These are phyloP conservation scores for Rhodeus uyekii DNA, from an alignment of 2,797 vertebrate species.

Conservation along the genomic window DNA sequence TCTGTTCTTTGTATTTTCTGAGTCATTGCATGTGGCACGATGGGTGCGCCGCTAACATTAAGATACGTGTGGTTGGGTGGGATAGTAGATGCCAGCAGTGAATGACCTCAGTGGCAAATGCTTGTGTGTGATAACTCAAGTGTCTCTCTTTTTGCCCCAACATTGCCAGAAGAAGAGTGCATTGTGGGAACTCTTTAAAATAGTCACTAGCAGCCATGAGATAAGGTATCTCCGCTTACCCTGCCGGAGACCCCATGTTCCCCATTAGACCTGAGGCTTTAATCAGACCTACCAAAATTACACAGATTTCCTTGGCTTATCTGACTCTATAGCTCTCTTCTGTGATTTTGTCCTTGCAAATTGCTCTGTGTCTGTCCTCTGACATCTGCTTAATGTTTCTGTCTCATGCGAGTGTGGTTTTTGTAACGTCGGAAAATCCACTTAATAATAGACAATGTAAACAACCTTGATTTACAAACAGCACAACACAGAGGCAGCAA, in stretches of 20 bases:
- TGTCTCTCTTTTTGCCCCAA: constrained; percentile 7
- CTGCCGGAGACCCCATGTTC: constrained; percentile 53
- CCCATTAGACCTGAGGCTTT: constrained; percentile 46
- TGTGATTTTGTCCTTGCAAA: constrained; percentile 37
- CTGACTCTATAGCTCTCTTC: constrained; percentile 14
- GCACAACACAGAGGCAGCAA: neutral
- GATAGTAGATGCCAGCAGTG: constrained; percentile 27
- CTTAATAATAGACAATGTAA: constrained; percentile 17
- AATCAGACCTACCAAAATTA: constrained; percentile 50
- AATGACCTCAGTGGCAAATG: constrained; percentile 13
- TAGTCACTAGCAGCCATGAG: constrained; percentile 62
- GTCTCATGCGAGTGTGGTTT: constrained; percentile 25
- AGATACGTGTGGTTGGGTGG: constrained; percentile 21
- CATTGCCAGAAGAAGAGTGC: constrained; percentile 24
- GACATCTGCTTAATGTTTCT: constrained; percentile 35
- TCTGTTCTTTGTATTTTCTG: constrained; percentile 48
- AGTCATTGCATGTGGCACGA: constrained; percentile 10
- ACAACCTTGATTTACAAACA: constrained; percentile 28
- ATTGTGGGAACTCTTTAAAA: constrained; percentile 64
- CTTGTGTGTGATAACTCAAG: constrained; percentile 12
- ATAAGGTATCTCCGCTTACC: constrained; percentile 70
- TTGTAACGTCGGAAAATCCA: neutral
- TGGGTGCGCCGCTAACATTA: constrained; percentile 22
- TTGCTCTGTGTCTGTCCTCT: constrained; percentile 4
- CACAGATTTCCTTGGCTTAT: constrained; percentile 24